phyloP scores from a whole-genome alignment of 2,113 vertebrate genomes.

The Loxodonta africana region DNA sequence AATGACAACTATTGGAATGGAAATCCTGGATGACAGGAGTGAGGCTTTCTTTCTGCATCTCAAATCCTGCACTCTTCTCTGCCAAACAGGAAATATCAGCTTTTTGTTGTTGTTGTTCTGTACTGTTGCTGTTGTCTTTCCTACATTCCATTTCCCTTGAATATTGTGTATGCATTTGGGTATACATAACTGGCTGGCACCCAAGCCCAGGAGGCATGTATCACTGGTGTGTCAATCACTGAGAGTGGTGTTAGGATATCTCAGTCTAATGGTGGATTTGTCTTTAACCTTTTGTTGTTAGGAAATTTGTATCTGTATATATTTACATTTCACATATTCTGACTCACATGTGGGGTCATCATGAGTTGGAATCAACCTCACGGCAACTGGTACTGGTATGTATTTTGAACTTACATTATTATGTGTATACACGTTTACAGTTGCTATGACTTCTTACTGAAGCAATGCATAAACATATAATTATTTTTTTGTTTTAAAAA shows the following conservation, averaged over 20 bases:
- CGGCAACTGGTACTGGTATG: background rate
- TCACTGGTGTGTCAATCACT: background rate
- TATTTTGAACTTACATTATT: background rate
- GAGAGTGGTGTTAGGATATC: no score
- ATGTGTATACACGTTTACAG: background rate
- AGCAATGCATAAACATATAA: background rate
- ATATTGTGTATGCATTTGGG: background rate
- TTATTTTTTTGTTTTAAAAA: background rate
- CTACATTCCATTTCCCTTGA: background rate
- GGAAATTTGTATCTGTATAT: background rate
- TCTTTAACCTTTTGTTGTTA: background rate
- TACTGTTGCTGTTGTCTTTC: background rate
- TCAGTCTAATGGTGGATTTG: background rate
- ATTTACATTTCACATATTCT: background rate
- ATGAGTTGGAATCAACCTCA: background rate
- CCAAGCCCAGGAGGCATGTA: fast-evolving
- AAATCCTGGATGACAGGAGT: no score
- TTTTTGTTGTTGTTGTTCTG: background rate
- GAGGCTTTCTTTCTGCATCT: background rate
- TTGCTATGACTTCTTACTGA: background rate
- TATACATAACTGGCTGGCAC: fast-evolving
- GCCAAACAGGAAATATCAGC: background rate
- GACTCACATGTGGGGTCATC: background rate
- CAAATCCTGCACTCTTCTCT: background rate
- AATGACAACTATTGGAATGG: background rate